Base-by-base conservation (phyloP, 2,113 vertebrate species). In the Etheostoma cragini region DNA sequence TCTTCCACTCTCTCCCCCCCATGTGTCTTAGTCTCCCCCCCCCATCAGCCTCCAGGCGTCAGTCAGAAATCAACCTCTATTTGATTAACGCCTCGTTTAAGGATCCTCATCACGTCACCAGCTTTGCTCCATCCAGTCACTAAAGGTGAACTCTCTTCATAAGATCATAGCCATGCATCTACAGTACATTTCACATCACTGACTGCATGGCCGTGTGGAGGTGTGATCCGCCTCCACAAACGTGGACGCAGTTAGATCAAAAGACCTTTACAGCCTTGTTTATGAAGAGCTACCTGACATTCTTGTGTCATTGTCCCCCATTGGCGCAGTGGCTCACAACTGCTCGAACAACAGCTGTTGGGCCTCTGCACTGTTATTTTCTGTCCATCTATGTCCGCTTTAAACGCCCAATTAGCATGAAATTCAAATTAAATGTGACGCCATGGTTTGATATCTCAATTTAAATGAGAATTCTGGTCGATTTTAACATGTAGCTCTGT, bases 11-110 rank as follows among this genome's bases (percentile, higher is more conserved):
- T 67, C 30, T 60, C 45, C 19, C 60, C 1, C 2, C 47, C 19
- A 30, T 54, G 16, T 19, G 19, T n/a, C 47, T 46, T 33, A 19
- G 6, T 61, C 38, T 72, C 38, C 56, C 65, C 54, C 17, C n/a
- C n/a, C 14, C 46, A 30, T 46, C 56, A 64, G 35, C 52, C 63
- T 35, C 56, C 54, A 73, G 22, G 49, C 13, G 58, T 82, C 90
- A 87, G 78, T 89, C 88, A 86, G 61, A 79, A 67, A 80, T 83
- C 13, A 33, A 85, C 87, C 85, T 88, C 90, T 87, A 71, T 83
- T 77, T 89, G 83, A 90, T 88, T 77, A 85, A 80, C 56, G 72
- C 76, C 50, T 80, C 52, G 57, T 81, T 80, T 85, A 30, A 57
- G 24, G 8, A 84, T 56, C 76, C 21, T 63, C 8, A 5, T 82